Base-by-base conservation (phyloP, 35 echinoderm and acorn worm genomes). In the Lytechinus pictus region DNA sequence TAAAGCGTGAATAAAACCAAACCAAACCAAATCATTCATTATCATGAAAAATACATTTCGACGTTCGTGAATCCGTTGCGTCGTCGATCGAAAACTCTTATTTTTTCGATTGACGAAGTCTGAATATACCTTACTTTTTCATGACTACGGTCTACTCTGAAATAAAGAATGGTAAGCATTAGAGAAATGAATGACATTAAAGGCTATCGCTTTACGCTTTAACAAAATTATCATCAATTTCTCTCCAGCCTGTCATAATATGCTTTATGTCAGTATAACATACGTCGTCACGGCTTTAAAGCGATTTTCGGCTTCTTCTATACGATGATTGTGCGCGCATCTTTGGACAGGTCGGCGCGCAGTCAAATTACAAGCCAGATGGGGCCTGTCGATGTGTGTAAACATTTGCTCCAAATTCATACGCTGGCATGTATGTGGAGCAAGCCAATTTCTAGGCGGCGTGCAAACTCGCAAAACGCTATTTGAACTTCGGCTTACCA, bases 361-460 rank as follows among this genome's bases (percentile, higher is more conserved):
- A 79, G n/a, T 79, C 16, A 79, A 79, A 79, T 79, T 79, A 24
- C 66, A 24, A 79, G 92, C 92, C 92, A 93, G 92, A 93, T 93
- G 92, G 92, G 28, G 27, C 13, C 53, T 54, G 52, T 44, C 55
- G 9, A 54, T 33, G 55, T 55, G 92, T 93, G 92, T 57, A 93
- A 93, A 93, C 92, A 93, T 57, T 90, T 90, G 88, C 88, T 44
- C 88, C 88, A 90, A 13, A 90, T 90, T 33, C 52, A 90, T 52
- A 54, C 88, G 88, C 88, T 90, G 88, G 88, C 88, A 90, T 90
- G 92, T 54, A 93, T 93, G 92, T 57, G 5, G 28, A 93, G 29
- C 27, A 57, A 54, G 92, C 53, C 55, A 27, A 93, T 55, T 93
- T 57, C 29, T 93, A 53, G 92, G 27, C 27, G 53, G 92, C 8